Evolutionary conservation across 2,113 vertebrate genomes (phyloP).

Genomic region (Eublepharis macularius): DNA sequence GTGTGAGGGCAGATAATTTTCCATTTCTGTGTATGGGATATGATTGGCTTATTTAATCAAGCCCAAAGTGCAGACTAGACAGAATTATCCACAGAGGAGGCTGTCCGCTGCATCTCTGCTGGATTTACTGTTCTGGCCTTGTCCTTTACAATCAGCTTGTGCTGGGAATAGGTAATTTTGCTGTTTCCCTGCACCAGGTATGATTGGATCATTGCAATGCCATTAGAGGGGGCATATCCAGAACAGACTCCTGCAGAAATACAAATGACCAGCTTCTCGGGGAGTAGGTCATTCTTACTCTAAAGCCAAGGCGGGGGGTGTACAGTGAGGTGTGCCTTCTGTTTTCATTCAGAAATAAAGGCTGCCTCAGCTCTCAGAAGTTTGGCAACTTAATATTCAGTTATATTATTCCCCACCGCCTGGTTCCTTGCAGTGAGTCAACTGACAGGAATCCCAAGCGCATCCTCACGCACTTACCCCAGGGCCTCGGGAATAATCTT

Average conservation of each 20-base stretch:
- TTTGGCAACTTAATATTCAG: neutral
- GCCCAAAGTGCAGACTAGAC: neutral
- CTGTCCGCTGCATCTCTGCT: neutral
- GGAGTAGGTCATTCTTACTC: neutral
- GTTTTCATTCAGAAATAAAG: neutral
- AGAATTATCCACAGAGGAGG: neutral
- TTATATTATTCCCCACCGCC: too few species aligned
- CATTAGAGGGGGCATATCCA: too few species aligned
- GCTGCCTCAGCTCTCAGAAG: neutral
- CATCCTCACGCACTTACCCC: conserved; percentile 77
- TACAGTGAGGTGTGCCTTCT: neutral
- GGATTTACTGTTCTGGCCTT: neutral
- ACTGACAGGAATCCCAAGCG: neutral
- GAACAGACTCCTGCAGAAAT: neutral
- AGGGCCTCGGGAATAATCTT: conserved; percentile 78
- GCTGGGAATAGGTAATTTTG: neutral
- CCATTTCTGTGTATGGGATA: too few species aligned
- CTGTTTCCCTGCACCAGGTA: neutral
- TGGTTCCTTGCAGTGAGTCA: neutral
- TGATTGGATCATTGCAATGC: too few species aligned
- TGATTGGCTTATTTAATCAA: neutral
- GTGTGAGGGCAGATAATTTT: neutral
- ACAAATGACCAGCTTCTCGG: neutral
- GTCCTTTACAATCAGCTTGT: too few species aligned
- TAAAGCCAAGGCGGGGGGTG: neutral